Evolutionary conservation across 2,888 invertebrate species (phyloP), one percentile per base, ranked within the genome.

Genomic region (Blastobasis adustella): DNA sequence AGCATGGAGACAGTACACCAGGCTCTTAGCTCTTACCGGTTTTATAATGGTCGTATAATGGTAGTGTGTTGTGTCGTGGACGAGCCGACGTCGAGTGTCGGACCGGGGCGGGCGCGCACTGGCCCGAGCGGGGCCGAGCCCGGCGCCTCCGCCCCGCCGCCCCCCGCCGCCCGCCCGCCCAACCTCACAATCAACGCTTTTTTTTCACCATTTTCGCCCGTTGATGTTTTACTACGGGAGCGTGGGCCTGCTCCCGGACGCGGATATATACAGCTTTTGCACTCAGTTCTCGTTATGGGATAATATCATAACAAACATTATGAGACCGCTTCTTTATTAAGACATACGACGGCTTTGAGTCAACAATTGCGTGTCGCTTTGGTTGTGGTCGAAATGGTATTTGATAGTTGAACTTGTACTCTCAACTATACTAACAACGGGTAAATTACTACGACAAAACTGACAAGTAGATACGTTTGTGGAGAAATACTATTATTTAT

Each of bases 21-120:
- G 58, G 56, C 83, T 81, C 83, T 79, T 68, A 69, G 63, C 61
- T 79, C 86, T 88, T 88, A 88, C 88, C 87, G 86, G 76, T 83
- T 74, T 74, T 71, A 79, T 79, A 81, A 73, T 80, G 80, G 80
- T 85, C 84, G 86, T 78, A 76, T 76, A 76, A 76, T 73, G 76
- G 67, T 65, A 67, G 75, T 71, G 84, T 85, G 79, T 85, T 74
- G 77, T 78, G 73, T 83, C 79, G 82, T 79, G 76, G 86, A 87
- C 84, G 87, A 88, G 87, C 88, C 87, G 88, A 88, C 88, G 88
- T 88, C 82, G 88, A 88, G 87, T 88, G 87, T 87, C 84, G 87
- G 84, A 79, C 82, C 85, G 61, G 85, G 83, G 75, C 78, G 79
- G 87, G 82, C 87, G 88, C 81, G 87, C 86, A 87, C 87, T 87